A percentile compares a stretch with the other conserved stretches of the same genome.
phyloP scores from a whole-genome alignment of 2,113 vertebrate species.

The Gobius niger region DNA sequence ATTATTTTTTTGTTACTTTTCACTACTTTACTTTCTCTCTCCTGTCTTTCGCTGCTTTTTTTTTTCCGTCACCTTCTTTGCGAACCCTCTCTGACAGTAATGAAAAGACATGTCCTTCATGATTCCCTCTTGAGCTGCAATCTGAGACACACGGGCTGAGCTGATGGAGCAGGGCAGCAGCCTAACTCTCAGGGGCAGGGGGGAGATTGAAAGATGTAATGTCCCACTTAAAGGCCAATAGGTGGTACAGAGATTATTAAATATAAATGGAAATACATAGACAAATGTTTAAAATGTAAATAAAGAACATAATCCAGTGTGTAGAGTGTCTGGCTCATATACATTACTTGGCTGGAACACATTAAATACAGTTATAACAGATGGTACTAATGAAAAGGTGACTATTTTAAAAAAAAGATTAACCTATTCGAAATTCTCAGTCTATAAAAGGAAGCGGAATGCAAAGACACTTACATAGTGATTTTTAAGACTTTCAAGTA shows the following conservation, averaged over 20 bases:
- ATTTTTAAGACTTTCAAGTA: no score
- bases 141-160: constrained; percentile 12
- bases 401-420: no score
- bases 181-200: constrained; percentile 10
- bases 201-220: constrained; percentile 9
- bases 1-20: constrained; percentile 32
- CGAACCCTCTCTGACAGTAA: constrained; percentile 55
- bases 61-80: constrained; percentile 10
- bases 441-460: no score
- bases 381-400: no score
- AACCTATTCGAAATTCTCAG: no score
- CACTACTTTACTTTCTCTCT: constrained; percentile 13
- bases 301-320: background rate
- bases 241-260: background rate
- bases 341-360: no score
- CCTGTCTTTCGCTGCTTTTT: constrained; percentile 11
- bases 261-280: background rate
- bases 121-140: constrained; percentile 26
- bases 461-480: no score
- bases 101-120: constrained; percentile 62
- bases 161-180: constrained; percentile 41
- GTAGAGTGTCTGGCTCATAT: no score
- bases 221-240: background rate
- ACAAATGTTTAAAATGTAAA: background rate
- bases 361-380: no score